Base-by-base conservation (phyloP, 1,140 invertebrate species). In the Leptonema lineaticorne region DNA sequence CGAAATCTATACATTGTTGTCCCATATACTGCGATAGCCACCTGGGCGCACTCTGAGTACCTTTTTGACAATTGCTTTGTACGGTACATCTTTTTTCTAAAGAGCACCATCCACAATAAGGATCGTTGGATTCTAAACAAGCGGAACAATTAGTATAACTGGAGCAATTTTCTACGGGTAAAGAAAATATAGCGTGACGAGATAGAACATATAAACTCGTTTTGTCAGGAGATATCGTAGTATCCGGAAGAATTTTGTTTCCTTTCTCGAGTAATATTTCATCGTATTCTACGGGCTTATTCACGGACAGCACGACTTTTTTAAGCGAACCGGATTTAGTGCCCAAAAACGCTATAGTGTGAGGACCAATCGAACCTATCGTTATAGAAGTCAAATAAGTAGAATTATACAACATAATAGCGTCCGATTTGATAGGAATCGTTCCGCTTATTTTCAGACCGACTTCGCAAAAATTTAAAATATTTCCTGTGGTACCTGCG, bases 81-180 rank as follows among this genome's bases (percentile, higher is more conserved):
- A 96, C 86, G 0, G 93, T 96, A 77, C 94, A 96, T 58, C 92
- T 87, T 82, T 96, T 97, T 78, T 98, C 95, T 65, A 98, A 79
- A 0, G 96, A 96, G 82, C 96, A 98, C 96, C 96, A 99, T 9
- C 96, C 96, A 82, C 97, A 99, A 76, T 97, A 97, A 1, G 97
- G 96, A 84, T 99, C 96, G 74, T 89, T 89, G 0, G 94, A 94
- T 76, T 92, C 92, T 7, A 97, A 84, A 80, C 97, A 99, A 11
- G 89, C 84, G 2, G 89, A 92, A 81, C 97, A 99, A 71, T 94
- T 95, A 1, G 87, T 89, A 77, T 95, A 94, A 74, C 89, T 89
- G 41, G 88, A 88, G 81, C 97, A 99, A 73, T 93, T 90, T 76
- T 98, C 93, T n/a, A 97, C 90, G 69, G 90, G 89, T 65, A 98